Evolutionary conservation across 2,888 invertebrate species (phyloP).

Genomic region (Malacosoma neustria): DNA sequence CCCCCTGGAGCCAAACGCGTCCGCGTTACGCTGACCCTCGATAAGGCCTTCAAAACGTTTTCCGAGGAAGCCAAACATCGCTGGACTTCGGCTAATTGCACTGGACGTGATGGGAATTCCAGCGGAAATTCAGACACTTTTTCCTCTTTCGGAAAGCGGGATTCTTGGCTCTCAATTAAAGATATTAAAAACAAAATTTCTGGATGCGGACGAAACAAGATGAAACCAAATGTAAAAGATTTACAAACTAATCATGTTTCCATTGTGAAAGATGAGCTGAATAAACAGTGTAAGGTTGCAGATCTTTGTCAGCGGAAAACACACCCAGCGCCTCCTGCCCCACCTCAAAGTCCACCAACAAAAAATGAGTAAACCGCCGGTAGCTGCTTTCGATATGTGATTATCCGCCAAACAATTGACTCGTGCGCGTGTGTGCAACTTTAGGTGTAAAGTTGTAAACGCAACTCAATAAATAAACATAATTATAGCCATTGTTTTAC

Average conservation of each 20-base stretch:
- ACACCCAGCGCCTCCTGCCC: background rate
- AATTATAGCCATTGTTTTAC: background rate
- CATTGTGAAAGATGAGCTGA: background rate
- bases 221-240: background rate
- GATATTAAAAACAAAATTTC: slow-evolving; percentile 18
- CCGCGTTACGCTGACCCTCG: slow-evolving; percentile 16
- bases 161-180: slow-evolving; percentile 21
- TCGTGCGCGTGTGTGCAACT: background rate
- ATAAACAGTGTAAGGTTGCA: background rate
- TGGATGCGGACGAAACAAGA: slow-evolving; percentile 4
- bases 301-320: background rate
- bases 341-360: too few species aligned
- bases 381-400: background rate
- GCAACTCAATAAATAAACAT: too few species aligned
- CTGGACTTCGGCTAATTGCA: slow-evolving; percentile 1
- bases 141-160: slow-evolving; percentile 3
- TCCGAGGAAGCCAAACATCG: background rate
- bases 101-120: too few species aligned
- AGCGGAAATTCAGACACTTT: too few species aligned
- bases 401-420: too few species aligned
- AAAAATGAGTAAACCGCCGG: too few species aligned
- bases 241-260: slow-evolving; percentile 1
- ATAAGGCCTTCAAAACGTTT: background rate
- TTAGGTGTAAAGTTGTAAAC: background rate
- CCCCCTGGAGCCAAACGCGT: slow-evolving; percentile 19